Conservation (phyloP, 2,888 invertebrate genomes). For the Cheilosia scutellata region DNA sequence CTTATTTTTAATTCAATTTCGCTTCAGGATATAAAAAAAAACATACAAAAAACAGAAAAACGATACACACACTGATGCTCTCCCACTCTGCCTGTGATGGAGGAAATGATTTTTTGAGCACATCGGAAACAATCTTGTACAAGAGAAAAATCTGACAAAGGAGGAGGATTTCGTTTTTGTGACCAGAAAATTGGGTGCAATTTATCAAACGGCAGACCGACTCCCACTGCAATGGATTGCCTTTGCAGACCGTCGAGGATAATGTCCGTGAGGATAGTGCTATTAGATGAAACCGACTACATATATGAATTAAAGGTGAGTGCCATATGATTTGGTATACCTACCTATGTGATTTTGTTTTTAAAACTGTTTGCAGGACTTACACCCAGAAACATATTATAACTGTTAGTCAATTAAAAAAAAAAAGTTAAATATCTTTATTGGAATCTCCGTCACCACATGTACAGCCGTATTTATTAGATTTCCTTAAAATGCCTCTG, state of each 20-base stretch:
- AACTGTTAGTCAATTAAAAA: too few species aligned
- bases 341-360: too few species aligned
- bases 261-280: slow-evolving; percentile 89
- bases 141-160: slow-evolving; percentile 30
- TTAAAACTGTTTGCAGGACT: too few species aligned
- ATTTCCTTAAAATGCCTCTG: too few species aligned
- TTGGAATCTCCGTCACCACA: too few species aligned
- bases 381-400: too few species aligned
- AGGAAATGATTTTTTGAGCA: slow-evolving; percentile 43
- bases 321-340: slow-evolving; percentile 41
- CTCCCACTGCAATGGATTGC: slow-evolving; percentile 81
- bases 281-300: slow-evolving; percentile 95
- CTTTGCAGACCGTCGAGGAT: slow-evolving; percentile 84
- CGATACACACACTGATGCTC: background rate
- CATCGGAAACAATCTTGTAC: background rate
- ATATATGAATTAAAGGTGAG: slow-evolving; percentile 95
- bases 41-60: background rate
- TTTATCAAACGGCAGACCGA: slow-evolving; percentile 31
- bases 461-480: too few species aligned
- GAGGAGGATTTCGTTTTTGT: background rate
- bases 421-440: too few species aligned
- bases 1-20: slow-evolving; percentile 62
- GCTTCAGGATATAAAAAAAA: slow-evolving; percentile 57
- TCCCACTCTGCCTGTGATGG: slow-evolving; percentile 37
- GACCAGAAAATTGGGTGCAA: slow-evolving; percentile 50